Evolutionary conservation across 2,888 invertebrate species (phyloP), one percentile per base, ranked within the genome.

Genomic region (Protodeltote pygarga): DNA sequence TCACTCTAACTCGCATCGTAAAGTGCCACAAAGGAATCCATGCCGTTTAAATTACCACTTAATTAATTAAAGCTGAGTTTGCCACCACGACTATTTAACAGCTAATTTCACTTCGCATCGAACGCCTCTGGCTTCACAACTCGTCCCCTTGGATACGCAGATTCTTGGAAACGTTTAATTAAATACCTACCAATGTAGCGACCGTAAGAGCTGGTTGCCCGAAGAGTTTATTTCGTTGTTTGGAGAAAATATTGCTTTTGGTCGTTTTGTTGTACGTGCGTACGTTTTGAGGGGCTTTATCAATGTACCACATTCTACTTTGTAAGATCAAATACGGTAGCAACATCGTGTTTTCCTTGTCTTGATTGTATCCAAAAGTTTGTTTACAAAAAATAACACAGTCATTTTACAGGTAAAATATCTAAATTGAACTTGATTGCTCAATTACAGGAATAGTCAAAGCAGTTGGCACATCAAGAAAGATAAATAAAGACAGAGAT

Each of bases 11-110:
- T 58, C 24, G 47, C 37, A 40, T 31, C 62, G 32, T 45, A 41
- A 60, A 65, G 50, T 55, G 55, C 50, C 57, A 41, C 42, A 24
- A 4, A 50, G 57, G 52, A 50, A 63, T 54, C 49, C 49, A 11
- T 47, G 40, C 51, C 35, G 55, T 70, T 70, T 57, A 64, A 67
- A 67, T 71, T 66, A 62, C 65, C 71, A 71, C 68, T 78, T 73
- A 77, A 79, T 80, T 80, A 81, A 79, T 77, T 74, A 73, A 69
- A 58, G 44, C 53, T 49, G 65, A 65, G 64, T 64, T 54, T 60
- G 58, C 57, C 40, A 65, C 55, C 67, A 60, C 67, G 69, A 67
- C 77, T 68, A 67, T 72, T 75, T 66, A 72, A 72, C 75, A 71
- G 69, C 75, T 74, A 77, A 78, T 76, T 79, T 70, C 54, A 58